Conservation (phyloP, 2,113 vertebrate species). For the Melozone crissalis region DNA sequence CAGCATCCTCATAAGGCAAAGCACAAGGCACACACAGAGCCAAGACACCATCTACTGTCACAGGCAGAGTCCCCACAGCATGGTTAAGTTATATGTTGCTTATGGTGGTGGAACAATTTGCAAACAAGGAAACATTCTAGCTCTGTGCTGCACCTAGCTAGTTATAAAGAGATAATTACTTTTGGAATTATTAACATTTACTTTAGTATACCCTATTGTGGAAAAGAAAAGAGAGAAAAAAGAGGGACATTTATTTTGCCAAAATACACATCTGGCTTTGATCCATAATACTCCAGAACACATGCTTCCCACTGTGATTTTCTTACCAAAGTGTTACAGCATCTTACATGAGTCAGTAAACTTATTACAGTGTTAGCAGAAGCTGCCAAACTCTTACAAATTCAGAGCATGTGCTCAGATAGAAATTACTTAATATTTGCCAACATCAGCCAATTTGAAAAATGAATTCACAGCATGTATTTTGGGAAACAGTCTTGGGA, state of each 20-base stretch:
- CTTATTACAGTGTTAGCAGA: background rate
- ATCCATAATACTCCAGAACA: conserved; percentile 13
- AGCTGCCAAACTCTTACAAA: conserved; percentile 49
- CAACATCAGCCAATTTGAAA: conserved; percentile 40
- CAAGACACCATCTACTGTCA: background rate
- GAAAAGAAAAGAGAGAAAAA: background rate
- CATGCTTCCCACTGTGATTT: conserved; percentile 34
- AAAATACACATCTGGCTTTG: conserved; percentile 42
- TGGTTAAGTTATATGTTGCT: background rate
- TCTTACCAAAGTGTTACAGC: conserved; percentile 30
- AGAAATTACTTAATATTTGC: conserved; percentile 52
- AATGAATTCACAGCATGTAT: conserved; percentile 25
- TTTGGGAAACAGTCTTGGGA: conserved; percentile 14
- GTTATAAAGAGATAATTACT: background rate
- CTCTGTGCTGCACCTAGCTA: background rate
- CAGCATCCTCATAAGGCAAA: background rate
- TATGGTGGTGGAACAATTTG: background rate
- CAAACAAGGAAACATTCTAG: background rate
- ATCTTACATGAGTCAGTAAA: conserved; percentile 54
- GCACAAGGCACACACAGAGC: background rate
- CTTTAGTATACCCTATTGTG: background rate
- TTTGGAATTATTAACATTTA: background rate
- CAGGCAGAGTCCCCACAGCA: background rate
- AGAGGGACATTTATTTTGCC: background rate
- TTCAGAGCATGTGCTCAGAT: conserved; percentile 29